phyloP scores from a whole-genome alignment of 2,888 invertebrate genomes.

The Scrobipalpa costella region DNA sequence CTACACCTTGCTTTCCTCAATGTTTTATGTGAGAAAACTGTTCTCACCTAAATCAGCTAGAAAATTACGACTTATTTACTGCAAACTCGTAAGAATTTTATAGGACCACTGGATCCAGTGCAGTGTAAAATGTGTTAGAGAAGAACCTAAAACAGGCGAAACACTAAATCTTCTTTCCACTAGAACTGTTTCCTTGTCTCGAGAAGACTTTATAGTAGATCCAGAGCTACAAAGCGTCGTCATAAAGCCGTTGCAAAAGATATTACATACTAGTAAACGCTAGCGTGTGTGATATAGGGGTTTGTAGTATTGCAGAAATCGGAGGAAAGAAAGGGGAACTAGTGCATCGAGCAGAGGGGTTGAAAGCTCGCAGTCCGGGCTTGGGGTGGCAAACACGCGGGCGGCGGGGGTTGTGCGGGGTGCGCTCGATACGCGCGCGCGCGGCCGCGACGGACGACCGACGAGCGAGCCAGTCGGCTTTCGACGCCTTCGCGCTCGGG shows the following conservation, averaged over 20 bases:
- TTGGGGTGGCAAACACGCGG: conserved; percentile 57
- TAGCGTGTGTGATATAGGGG: conserved; percentile 24
- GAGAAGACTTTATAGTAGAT: neutral
- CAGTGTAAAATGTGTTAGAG: neutral
- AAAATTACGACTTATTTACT: neutral
- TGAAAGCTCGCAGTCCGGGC: conserved; percentile 40
- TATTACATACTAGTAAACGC: conserved; percentile 13
- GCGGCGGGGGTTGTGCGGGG: conserved; percentile 60
- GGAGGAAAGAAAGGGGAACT: conserved; percentile 39
- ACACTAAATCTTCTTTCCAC: neutral
- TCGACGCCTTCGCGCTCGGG: conserved; percentile 59
- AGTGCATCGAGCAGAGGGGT: conserved; percentile 46
- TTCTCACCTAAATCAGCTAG: neutral
- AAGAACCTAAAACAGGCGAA: neutral
- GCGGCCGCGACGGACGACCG: conserved; percentile 47
- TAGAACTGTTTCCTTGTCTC: neutral
- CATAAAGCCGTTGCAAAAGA: conserved; percentile 8
- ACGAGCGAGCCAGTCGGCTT: conserved; percentile 66
- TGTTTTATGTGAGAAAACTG: too few species aligned
- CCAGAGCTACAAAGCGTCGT: neutral
- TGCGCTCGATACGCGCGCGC: conserved; percentile 79
- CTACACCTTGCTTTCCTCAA: too few species aligned
- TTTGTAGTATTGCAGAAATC: conserved; percentile 34
- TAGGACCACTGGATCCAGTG: neutral
- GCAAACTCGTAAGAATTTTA: neutral